Base-by-base conservation (phyloP, 2,888 invertebrate species). In the Tuta absoluta region DNA sequence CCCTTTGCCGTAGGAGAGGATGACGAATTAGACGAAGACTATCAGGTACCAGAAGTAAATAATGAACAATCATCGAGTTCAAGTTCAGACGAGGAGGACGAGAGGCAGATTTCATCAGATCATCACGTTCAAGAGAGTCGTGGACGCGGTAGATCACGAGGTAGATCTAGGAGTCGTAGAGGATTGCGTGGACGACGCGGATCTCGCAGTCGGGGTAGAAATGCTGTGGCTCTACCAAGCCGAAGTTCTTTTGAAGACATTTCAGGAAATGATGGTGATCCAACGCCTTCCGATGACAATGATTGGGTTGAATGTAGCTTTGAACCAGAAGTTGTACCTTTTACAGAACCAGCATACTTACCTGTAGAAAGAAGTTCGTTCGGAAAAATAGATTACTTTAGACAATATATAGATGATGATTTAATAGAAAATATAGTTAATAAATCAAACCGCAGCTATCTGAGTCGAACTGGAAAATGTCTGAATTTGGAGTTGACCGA, bases 41-140 rank as follows among this genome's bases (percentile, higher is more conserved):
- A n/a, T 48, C 14, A 48, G 4, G 14, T 48, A 48, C 33, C 33
- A 33, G 33, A 48, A 48, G 7, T 17, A 17, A 17, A 17, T n/a
- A 17, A 48, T 48, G 17, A 48, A 4, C 48, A 48, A 17, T 48
- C 48, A 48, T 48, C 48, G n/a, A 48, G 48, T 48, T 48, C 48
- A 33, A 33, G 33, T 48, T 48, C 48, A 17, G 48, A 48, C 17
- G 17, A 48, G 14, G 48, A 48, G 17, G 17, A 17, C 17, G 48
- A 17, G n/a, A 4, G 11, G 48, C 17, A 14, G 17, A 17, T 4
- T 48, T n/a, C 48, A 17, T 17, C 48, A 33, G 33, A 33, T 33
- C 11, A 48, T 48, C 17, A 4, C 48, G 3, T 4, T n/a, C 14
- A 48, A 14, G 12, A 48, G 12, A 48, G 12, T 48, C 48, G 48